Evolutionary conservation across 1,140 invertebrate genomes (phyloP).

Genomic region (Asobara japonica): DNA sequence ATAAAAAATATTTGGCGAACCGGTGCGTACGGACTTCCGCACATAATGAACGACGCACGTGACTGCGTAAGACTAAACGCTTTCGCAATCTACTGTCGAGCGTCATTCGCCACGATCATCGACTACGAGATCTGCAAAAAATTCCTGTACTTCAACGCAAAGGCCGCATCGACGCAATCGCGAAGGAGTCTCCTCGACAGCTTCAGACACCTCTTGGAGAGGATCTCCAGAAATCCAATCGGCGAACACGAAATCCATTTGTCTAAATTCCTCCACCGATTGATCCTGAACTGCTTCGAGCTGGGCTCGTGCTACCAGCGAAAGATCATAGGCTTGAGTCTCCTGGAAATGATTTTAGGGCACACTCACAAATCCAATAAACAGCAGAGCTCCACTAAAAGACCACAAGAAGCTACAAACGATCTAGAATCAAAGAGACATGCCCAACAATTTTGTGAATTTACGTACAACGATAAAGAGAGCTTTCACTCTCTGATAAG

Average conservation of each 20-base stretch:
- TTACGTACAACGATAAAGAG: constrained; percentile 50
- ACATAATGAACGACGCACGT: constrained; percentile 33
- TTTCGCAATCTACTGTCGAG: constrained; percentile 47
- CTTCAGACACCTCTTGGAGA: constrained; percentile 45
- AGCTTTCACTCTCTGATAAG: constrained; percentile 51
- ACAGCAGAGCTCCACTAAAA: background rate
- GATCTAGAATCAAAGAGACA: background rate
- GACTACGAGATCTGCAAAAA: constrained; percentile 38
- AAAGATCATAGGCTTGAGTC: constrained; percentile 61
- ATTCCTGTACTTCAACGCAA: constrained; percentile 50
- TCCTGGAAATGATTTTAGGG: constrained; percentile 57
- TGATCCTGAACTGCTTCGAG: constrained; percentile 64
- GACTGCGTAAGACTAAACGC: constrained; percentile 50
- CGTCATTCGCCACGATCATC: background rate
- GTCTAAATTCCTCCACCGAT: constrained; percentile 64
- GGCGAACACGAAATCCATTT: constrained; percentile 44
- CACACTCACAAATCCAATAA: constrained; percentile 34
- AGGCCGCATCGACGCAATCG: constrained; percentile 42
- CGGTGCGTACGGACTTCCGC: background rate
- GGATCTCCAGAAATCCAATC: background rate
- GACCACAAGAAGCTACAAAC: background rate
- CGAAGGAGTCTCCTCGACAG: constrained; percentile 50
- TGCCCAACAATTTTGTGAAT: constrained; percentile 40
- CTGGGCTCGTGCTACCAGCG: constrained; percentile 70
- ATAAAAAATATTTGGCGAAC: constrained; percentile 25